A percentile compares a stretch with the other conserved stretches of the same genome.
Conservation (phyloP, 2,888 invertebrate genomes). For the Amiota communis region DNA sequence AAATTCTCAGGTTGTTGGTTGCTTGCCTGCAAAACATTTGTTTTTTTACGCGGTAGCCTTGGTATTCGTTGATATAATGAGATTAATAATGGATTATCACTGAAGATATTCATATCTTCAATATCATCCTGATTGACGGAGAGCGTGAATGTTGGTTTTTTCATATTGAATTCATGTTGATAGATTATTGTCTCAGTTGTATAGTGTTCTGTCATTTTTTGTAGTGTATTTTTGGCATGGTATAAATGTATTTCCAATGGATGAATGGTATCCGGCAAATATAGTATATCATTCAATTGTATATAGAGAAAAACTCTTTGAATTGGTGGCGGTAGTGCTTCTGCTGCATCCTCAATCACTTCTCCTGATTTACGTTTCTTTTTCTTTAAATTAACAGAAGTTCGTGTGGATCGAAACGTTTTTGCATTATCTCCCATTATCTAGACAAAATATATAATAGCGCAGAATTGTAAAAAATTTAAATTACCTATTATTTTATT, state of each 20-base stretch:
- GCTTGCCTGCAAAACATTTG: neutral
- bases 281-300: constrained; percentile 52
- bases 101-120: constrained; percentile 59
- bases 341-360: neutral
- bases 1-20: neutral
- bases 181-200: constrained; percentile 57
- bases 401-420: too few relatives aligned
- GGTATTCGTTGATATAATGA: constrained; percentile 57
- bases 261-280: constrained; percentile 43
- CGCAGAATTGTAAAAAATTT: too few relatives aligned
- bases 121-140: constrained; percentile 62
- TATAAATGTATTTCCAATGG: constrained; percentile 59
- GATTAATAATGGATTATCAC: constrained; percentile 60
- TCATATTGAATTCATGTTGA: constrained; percentile 47
- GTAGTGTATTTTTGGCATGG: constrained; percentile 55
- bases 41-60: constrained; percentile 28
- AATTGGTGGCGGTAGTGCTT: neutral
- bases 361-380: neutral
- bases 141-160: constrained; percentile 58
- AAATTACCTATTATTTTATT: too few relatives aligned
- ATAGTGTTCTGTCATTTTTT: constrained; percentile 60
- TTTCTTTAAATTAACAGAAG: too few relatives aligned
- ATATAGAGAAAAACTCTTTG: constrained; percentile 62
- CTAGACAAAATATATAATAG: too few relatives aligned
- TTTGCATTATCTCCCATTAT: too few relatives aligned